These are phyloP conservation scores for Rhinichthys klamathensis DNA, from an alignment of 2,113 vertebrate genomes.

Conservation along the genomic window DNA sequence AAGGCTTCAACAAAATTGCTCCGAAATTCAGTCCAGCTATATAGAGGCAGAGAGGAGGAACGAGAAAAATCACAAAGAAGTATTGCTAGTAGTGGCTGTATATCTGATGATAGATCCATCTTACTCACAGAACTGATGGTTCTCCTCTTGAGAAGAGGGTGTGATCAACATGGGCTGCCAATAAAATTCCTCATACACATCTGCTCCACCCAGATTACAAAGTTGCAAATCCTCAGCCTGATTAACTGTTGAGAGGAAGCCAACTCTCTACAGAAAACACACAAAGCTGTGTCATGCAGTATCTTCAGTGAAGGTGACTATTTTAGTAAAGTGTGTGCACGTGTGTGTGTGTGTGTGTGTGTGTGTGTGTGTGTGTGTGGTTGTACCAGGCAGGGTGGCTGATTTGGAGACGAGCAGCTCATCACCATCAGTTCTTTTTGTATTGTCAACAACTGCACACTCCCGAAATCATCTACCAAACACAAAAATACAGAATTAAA, in stretches of 20 bases:
- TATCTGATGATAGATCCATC: background rate
- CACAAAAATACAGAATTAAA: background rate
- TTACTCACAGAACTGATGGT: constrained; percentile 71
- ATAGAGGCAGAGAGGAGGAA: background rate
- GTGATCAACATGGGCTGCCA: constrained; percentile 77
- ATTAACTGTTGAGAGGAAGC: constrained; percentile 67
- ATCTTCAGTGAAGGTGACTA: background rate
- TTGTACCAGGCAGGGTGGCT: constrained; percentile 61
- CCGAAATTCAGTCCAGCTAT: constrained; percentile 74
- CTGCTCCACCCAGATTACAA: constrained; percentile 69
- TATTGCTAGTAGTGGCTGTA: background rate
- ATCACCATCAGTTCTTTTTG: constrained; percentile 78
- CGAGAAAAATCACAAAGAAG: background rate
- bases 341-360: background rate
- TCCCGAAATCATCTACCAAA: constrained; percentile 63
- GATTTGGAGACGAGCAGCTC: constrained; percentile 78
- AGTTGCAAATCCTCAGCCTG: constrained; percentile 66
- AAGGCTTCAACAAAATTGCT: constrained; percentile 75
- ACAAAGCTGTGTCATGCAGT: background rate
- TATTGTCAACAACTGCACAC: constrained; percentile 76
- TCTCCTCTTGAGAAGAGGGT: constrained; percentile 73
- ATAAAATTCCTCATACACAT: constrained; percentile 68
- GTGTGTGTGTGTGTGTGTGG: background rate
- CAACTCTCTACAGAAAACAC: constrained; percentile 72
- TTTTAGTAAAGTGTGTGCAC: constrained; percentile 1